Percentiles rank a stretch among this genome's conserved stretches.
Conservation (phyloP, 2,113 vertebrate species). For the Malurus alboscapulatus region DNA sequence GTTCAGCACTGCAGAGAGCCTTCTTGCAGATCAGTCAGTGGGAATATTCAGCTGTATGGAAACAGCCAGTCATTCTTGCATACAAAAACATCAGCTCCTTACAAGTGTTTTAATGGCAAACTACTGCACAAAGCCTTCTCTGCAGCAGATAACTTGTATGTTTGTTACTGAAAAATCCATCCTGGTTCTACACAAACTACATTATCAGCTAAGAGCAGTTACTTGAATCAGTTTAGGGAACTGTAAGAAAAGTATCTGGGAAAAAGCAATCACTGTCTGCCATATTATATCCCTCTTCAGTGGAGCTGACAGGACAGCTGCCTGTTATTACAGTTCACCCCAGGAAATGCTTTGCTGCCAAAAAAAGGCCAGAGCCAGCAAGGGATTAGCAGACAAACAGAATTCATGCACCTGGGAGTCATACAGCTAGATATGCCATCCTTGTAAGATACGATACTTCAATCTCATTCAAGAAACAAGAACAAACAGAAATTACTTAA, state of each 20-base stretch:
- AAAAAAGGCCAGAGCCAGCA: constrained; percentile 44
- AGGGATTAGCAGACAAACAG: constrained; percentile 74
- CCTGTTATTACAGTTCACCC: constrained; percentile 75
- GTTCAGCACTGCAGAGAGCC: neutral
- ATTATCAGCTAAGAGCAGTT: constrained; percentile 8
- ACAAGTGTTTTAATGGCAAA: neutral
- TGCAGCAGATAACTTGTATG: neutral
- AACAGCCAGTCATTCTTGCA: neutral
- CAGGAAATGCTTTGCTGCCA: constrained; percentile 74
- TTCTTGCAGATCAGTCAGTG: neutral
- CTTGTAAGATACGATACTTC: constrained; percentile 36
- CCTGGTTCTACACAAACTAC: neutral
- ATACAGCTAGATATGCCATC: constrained; percentile 37
- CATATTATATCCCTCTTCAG: constrained; percentile 70
- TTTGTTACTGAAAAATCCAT: constrained; percentile 21
- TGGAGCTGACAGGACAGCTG: constrained; percentile 75
- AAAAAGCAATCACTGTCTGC: constrained; percentile 48
- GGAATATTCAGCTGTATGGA: neutral
- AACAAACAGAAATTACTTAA: constrained; percentile 45
- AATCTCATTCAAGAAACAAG: constrained; percentile 70
- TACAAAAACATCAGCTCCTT: neutral
- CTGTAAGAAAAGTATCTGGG: neutral
- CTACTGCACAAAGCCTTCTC: neutral
- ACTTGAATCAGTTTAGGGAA: neutral
- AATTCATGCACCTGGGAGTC: constrained; percentile 77